Evolutionary conservation across 1,140 invertebrate genomes (phyloP), one percentile per base, ranked within the genome.

Genomic region (Calliphora vicina): DNA sequence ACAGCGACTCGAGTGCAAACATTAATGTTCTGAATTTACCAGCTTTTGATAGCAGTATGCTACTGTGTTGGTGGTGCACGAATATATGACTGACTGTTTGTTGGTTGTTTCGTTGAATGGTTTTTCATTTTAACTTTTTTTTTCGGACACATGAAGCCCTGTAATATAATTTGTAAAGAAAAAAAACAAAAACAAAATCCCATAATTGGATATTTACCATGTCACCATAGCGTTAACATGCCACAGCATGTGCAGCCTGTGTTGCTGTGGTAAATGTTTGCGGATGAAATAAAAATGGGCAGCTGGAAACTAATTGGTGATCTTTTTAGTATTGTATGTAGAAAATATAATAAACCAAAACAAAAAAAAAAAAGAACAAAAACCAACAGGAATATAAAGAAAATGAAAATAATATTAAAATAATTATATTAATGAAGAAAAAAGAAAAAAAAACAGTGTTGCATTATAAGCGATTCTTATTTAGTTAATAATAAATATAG

Each of bases 381-480:
- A n/a, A n/a, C 15, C 15, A 57, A 57, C 13, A 57, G 17, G 17
- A 57, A 57, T 57, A 15, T 57, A 57, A 57, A 17, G 50, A 57
- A 17, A 57, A 57, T 57, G 50, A 17, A 0, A 4, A 45, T 45
- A 15, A 57, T 57, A 57, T 57, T 17, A 6, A 57, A 57, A 57
- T 57, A 25, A 67, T 67, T 67, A 67, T 67, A 23, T 20, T 23
- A 67, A 67, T 67, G 12, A 25, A 67, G 6, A 17, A 67, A 23
- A 23, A 67, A 23, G n/a, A 67, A 67, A 67, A 23, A n/a, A 9
- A 67, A 23, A 67, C n/a, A 67, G 20, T 67, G 61, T 67, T 67
- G 61, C 61, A 67, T 67, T 67, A 67, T 67, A 67, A 67, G 61
- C 61, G 61, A 67, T 67, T 67, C 61, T 67, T 67, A 67, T 67